Conservation (phyloP, 2,113 vertebrate species). For the Rissa tridactyla region DNA sequence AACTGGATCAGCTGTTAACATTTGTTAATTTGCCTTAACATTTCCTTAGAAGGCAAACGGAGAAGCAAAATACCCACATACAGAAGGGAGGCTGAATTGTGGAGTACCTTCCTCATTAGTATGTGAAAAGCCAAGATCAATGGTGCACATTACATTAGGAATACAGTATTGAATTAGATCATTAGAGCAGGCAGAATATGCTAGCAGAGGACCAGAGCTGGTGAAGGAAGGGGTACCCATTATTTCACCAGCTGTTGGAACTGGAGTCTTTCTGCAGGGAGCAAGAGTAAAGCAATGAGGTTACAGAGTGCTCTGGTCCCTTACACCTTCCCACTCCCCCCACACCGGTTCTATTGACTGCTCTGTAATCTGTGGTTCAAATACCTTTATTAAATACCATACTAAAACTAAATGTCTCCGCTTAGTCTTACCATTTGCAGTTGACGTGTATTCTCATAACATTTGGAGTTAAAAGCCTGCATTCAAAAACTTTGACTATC, state of each 20-base stretch:
- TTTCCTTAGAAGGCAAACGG: background rate
- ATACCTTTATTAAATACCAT: background rate
- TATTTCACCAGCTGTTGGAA: background rate
- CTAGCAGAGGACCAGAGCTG: background rate
- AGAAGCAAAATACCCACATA: background rate
- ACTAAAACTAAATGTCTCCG: background rate
- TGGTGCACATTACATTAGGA: background rate
- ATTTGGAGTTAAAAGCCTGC: background rate
- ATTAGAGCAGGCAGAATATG: background rate
- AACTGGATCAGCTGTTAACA: background rate
- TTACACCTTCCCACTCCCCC: rapidly evolving
- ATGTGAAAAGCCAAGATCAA: background rate
- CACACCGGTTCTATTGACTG: rapidly evolving
- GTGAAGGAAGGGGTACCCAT: background rate
- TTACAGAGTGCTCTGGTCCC: background rate
- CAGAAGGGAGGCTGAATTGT: background rate
- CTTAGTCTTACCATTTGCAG: background rate
- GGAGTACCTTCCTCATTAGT: background rate
- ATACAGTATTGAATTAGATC: background rate
- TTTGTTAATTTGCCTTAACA: background rate
- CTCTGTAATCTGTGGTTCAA: background rate
- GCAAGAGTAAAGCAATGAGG: background rate
- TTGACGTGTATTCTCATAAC: background rate
- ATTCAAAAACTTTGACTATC: background rate
- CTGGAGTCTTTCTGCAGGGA: background rate